Evolutionary conservation across 2,888 invertebrate genomes (phyloP), one percentile per base, ranked within the genome.

Genomic region (Prenolepis imparis): DNA sequence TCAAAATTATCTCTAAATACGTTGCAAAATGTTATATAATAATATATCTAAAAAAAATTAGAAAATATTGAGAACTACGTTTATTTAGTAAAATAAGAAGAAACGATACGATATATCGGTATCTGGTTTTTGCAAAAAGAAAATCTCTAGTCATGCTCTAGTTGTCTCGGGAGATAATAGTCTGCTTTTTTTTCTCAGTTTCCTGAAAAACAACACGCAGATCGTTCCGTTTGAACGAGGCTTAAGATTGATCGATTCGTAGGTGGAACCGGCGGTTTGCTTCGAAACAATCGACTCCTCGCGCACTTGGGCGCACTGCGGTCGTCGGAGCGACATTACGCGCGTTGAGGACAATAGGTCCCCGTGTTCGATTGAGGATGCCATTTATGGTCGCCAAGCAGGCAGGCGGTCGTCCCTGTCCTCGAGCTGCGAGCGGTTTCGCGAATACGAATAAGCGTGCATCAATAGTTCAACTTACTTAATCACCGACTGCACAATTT

Each of bases 321-420:
- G 3, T 3, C n/a, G 3, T 3, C n/a, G 73, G 32, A 28, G n/a
- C 52, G n/a, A n/a, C 21, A 59, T 15, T 32, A 55, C 39, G 32
- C 9, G 52, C 12, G 61, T 44, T 52, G 67, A 39, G 84, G 88
- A 87, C 89, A 89, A 85, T 82, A 41, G 86, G 84, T 89, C 77
- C 74, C 67, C 84, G 66, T 82, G 61, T 77, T 83, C 81, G 80
- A 70, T n/a, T 59, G 67, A 59, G 67, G 83, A 61, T 85, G 84
- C 90, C 91, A 89, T 90, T 89, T 89, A 89, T 90, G 90, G 90
- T 32, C 59, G 32, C 39, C 70, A 70, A 24, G 66, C 75, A 66
- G 24, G 44, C 68, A 28, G 39, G 32, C 61, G 32, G 63, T 84
- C 84, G 81, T 84, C 72, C 84, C 84, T 67, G 70, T 73, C 90